phyloP scores from a whole-genome alignment of 2,113 vertebrate genomes.

The Myotis yumanensis region DNA sequence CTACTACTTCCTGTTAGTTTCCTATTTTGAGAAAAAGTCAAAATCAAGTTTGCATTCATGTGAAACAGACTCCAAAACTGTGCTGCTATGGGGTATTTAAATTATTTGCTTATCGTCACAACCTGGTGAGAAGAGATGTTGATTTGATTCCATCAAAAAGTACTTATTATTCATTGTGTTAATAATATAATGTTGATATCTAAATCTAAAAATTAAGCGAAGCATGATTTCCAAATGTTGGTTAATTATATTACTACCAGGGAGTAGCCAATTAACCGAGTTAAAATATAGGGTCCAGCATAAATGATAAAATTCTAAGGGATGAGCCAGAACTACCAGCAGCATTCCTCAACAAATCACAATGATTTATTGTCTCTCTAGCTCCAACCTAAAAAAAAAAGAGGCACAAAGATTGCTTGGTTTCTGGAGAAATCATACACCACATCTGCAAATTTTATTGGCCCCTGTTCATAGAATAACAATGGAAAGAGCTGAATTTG shows the following conservation, averaged over 20 bases:
- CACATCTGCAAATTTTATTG: conserved; percentile 6
- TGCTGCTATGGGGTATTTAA: conserved; percentile 3
- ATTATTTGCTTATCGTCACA: conserved; percentile 26
- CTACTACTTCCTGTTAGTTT: background rate
- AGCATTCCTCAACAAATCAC: conserved; percentile 1
- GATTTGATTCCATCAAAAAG: conserved; percentile 17
- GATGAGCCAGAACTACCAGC: background rate
- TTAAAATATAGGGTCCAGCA: conserved; percentile 22
- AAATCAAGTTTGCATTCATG: conserved; percentile 47
- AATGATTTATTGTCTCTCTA: conserved; percentile 27
- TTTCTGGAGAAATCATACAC: conserved; percentile 41
- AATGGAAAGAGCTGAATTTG: background rate
- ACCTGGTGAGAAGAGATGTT: conserved; percentile 26
- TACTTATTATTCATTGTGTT: conserved; percentile 16
- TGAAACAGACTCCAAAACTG: background rate
- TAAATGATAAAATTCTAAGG: background rate
- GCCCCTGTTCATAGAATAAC: background rate
- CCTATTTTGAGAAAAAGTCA: conserved; percentile 44
- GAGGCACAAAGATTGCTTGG: background rate
- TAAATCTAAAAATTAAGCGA: conserved; percentile 44
- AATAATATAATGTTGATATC: conserved; percentile 34
- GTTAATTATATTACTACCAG: conserved; percentile 22
- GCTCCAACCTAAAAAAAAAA: conserved; percentile 2
- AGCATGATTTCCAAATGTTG: conserved; percentile 20
- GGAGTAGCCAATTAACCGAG: conserved; percentile 36